phyloP scores from a whole-genome alignment of 2,888 invertebrate species.

The Deilephila porcellus region DNA sequence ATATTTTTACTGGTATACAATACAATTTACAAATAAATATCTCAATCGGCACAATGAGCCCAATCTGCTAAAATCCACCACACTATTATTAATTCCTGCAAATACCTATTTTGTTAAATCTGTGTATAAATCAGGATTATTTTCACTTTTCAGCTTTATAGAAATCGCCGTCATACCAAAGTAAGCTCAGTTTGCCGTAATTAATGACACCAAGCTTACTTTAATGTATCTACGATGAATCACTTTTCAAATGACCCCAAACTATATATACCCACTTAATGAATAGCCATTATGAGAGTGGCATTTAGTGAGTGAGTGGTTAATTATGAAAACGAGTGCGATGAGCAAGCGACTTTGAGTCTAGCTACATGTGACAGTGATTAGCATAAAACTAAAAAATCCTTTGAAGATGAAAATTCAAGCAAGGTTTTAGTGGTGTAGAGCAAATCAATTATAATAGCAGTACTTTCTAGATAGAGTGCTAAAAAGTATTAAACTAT shows the following conservation, averaged over 20 bases:
- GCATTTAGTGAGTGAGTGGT: not conserved
- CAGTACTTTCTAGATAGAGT: no score
- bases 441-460: no score
- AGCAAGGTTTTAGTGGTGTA: no score
- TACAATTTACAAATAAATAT: no score
- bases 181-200: not conserved
- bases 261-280: not conserved
- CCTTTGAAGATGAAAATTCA: no score
- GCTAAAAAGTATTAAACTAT: no score
- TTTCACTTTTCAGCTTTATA: constrained; percentile 12
- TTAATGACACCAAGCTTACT: constrained; percentile 3
- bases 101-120: not conserved
- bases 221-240: constrained; percentile 4
- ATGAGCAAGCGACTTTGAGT: no score
- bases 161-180: not conserved
- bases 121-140: not conserved
- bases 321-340: not conserved
- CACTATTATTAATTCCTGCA: not conserved
- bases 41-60: no score
- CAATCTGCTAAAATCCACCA: not conserved
- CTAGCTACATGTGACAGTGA: no score
- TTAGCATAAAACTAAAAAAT: no score
- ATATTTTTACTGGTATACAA: no score
- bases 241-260: not conserved
- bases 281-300: not conserved